A percentile compares a stretch with the other conserved stretches of the same genome.
phyloP scores from a whole-genome alignment of 2,113 vertebrate genomes.

The Ceyx cyanopectus region DNA sequence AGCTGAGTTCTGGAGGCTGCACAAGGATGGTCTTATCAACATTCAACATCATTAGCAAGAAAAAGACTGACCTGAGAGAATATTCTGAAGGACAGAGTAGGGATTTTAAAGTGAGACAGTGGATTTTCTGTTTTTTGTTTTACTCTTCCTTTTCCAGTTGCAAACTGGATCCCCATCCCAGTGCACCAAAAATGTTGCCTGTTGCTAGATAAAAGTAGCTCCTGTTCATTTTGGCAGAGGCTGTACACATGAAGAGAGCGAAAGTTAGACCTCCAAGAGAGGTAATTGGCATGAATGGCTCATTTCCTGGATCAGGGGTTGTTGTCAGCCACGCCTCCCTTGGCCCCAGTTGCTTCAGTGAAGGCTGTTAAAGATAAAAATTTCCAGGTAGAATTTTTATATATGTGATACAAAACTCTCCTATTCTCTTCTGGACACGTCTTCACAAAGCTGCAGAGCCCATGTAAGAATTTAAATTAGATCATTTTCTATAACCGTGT shows the following conservation, averaged over 20 bases:
- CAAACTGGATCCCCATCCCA: neutral
- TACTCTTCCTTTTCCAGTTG: neutral
- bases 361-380: neutral
- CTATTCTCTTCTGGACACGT: neutral
- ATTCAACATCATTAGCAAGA: neutral
- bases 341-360: neutral
- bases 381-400: neutral
- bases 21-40: neutral
- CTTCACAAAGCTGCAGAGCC: neutral
- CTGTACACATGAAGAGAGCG: rapidly evolving
- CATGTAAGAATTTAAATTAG: neutral
- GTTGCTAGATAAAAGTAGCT: neutral
- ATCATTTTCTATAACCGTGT: neutral
- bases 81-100: neutral
- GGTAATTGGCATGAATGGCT: neutral
- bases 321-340: neutral
- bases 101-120: neutral
- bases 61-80: neutral
- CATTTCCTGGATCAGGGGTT: neutral
- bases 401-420: neutral
- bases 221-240: neutral
- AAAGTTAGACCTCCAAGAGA: neutral
- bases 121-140: neutral
- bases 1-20: neutral
- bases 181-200: neutral